phyloP scores from a whole-genome alignment of 2,113 vertebrate species.

The Tympanuchus pallidicinctus region DNA sequence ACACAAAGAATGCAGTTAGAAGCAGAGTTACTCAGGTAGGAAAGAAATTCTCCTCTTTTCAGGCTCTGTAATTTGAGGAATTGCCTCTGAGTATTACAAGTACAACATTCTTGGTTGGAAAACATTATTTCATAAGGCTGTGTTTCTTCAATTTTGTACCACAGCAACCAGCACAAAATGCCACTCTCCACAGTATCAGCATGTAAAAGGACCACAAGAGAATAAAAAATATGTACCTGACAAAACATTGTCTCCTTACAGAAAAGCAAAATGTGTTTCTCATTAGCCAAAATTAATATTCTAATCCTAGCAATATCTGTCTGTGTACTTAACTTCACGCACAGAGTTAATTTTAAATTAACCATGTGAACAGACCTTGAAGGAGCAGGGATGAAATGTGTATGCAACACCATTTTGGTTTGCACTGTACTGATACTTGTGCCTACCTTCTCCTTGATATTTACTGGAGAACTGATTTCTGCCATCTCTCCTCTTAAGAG shows the following conservation, averaged over 20 bases:
- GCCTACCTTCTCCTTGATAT: slow-evolving; percentile 84
- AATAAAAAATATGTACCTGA: neutral
- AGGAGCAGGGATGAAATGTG: neutral
- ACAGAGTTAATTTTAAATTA: neutral
- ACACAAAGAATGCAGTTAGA: neutral
- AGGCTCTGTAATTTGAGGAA: neutral
- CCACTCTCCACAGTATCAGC: neutral
- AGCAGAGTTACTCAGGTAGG: neutral
- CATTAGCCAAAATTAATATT: neutral
- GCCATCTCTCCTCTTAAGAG: slow-evolving; percentile 73
- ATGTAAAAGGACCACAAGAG: neutral
- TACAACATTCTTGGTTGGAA: neutral
- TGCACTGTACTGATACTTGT: neutral
- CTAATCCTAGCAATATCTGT: neutral
- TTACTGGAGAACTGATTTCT: slow-evolving; percentile 79
- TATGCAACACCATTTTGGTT: neutral
- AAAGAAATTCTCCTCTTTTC: neutral
- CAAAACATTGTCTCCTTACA: neutral
- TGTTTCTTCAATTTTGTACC: neutral
- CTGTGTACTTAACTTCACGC: neutral
- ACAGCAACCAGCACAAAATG: neutral
- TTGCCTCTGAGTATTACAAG: neutral
- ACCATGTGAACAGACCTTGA: neutral
- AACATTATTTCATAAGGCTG: neutral
- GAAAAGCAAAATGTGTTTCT: neutral